Conservation (phyloP, 2,797 vertebrate species). For the Leptoclinus maculatus region DNA sequence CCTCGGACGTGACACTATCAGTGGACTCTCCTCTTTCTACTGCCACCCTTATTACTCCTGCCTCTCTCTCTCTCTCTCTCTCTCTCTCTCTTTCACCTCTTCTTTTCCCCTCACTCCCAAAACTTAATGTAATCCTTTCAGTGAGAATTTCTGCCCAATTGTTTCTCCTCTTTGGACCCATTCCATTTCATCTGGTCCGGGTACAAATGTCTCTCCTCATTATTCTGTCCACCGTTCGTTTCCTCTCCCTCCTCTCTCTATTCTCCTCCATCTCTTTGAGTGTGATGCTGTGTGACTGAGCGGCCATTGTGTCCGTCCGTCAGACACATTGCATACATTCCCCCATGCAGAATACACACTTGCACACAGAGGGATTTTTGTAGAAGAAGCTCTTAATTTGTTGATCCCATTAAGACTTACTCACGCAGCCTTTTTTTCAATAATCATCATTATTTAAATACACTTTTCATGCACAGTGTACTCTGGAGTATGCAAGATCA, state of each 20-base stretch:
- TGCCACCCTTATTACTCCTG: not conserved
- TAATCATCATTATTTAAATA: not conserved
- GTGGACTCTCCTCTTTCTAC: conserved; percentile 7
- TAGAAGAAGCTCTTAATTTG: conserved; percentile 30
- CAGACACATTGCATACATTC: conserved; percentile 71
- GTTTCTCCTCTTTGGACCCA: not conserved
- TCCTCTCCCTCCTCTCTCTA: conserved; percentile 33
- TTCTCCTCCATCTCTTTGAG: conserved; percentile 70
- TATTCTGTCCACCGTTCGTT: conserved; percentile 34
- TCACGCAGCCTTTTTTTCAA: not conserved
- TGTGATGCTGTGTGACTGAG: conserved; percentile 69
- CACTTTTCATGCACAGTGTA: not conserved
- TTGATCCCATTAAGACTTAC: conserved; percentile 18
- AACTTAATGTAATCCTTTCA: not conserved
- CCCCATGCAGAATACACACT: conserved; percentile 77
- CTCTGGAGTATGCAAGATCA: not conserved
- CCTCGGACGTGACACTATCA: no score
- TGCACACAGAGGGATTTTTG: conserved; percentile 55
- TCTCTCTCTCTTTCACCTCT: not conserved
- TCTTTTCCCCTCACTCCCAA: not conserved
- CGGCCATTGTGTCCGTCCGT: conserved; percentile 67
- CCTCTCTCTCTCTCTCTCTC: not conserved
- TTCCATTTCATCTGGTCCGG: not conserved
- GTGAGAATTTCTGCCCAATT: not conserved
- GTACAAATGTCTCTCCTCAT: conserved; percentile 32